Evolutionary conservation across 2,113 vertebrate genomes (phyloP).

Genomic region (Serinus canaria): DNA sequence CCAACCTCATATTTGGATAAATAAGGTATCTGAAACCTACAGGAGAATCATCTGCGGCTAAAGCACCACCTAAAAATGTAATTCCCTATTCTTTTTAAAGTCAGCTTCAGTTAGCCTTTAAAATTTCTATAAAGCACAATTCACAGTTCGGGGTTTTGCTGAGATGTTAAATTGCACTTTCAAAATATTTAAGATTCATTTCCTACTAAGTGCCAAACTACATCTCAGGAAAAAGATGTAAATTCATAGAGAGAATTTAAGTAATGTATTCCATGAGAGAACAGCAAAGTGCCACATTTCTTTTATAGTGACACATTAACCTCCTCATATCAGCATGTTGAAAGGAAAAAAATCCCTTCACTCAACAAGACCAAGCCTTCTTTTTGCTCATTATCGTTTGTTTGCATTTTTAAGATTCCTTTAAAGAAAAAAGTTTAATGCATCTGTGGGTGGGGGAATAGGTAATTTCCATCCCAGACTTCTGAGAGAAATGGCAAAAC

Average conservation of each 20-base stretch:
- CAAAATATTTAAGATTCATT: conserved; percentile 69
- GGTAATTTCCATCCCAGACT: conserved; percentile 5
- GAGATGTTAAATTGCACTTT: conserved; percentile 57
- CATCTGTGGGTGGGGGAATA: background rate
- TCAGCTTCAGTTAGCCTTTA: background rate
- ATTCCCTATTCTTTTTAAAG: conserved; percentile 6
- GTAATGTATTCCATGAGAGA: conserved; percentile 58
- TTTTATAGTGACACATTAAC: conserved; percentile 62
- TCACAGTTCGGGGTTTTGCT: conserved; percentile 4
- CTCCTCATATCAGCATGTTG: conserved; percentile 30
- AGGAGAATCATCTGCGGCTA: background rate
- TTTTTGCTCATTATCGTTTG: conserved; percentile 8
- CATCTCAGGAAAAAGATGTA: conserved; percentile 46
- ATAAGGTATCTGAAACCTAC: background rate
- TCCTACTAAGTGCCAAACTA: conserved; percentile 44
- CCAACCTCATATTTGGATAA: background rate
- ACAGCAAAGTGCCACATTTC: conserved; percentile 47
- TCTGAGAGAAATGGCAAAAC: background rate
- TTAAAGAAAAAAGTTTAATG: conserved; percentile 26
- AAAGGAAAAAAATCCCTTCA: conserved; percentile 34
- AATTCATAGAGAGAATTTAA: conserved; percentile 54
- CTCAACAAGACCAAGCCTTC: conserved; percentile 4
- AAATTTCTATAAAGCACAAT: conserved; percentile 9
- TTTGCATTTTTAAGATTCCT: conserved; percentile 22
- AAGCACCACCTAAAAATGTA: background rate